Evolutionary conservation across 2,888 invertebrate genomes (phyloP), one percentile per base, ranked within the genome.

Genomic region (Punctoribates punctum): DNA sequence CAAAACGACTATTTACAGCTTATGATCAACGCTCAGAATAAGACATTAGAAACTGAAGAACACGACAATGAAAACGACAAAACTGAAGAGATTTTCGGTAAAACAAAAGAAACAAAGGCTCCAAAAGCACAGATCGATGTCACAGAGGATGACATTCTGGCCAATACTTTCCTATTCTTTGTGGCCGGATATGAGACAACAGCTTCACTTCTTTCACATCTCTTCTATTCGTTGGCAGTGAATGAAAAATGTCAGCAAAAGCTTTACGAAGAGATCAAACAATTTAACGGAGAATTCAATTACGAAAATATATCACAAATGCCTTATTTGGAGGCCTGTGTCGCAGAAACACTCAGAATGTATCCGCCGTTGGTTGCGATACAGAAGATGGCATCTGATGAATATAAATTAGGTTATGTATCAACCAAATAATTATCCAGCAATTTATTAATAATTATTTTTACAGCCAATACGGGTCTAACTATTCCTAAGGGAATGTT

Each of bases 111-210:
- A 38, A 48, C n/a, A 62, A 1, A 23, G 0, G 0, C 6, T 38
- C 15, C 13, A 9, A 74, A 27, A 13, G 13, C n/a, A 1, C 29
- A 60, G 27, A 73, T 42, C 5, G 46, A 54, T 25, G 13, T 77
- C 1, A 77, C 75, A 4, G 60, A 76, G n/a, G 48, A 74, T 20
- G 79, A 79, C n/a, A 67, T 79, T 5, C 51, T 79, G 38, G 77
- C 87, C 0, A 88, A 89, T 75, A 86, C 87, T 3, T 86, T 88
- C 82, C 81, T 88, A 23, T 88, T 88, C 81, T 87, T 88, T 84
- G 83, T 87, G n/a, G 88, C 88, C 15, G 90, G 90, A 0, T 88
- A 88, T 79, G 88, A 88, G 81, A 88, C 89, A 0, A 88, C 88
- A 0, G 88, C 89, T 0, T 86, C 88, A 0, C 86, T 88, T 0